Percentiles rank a stretch among this genome's conserved stretches.
phyloP scores from a whole-genome alignment of 1,140 invertebrate species.

The Scaptomyza montana region DNA sequence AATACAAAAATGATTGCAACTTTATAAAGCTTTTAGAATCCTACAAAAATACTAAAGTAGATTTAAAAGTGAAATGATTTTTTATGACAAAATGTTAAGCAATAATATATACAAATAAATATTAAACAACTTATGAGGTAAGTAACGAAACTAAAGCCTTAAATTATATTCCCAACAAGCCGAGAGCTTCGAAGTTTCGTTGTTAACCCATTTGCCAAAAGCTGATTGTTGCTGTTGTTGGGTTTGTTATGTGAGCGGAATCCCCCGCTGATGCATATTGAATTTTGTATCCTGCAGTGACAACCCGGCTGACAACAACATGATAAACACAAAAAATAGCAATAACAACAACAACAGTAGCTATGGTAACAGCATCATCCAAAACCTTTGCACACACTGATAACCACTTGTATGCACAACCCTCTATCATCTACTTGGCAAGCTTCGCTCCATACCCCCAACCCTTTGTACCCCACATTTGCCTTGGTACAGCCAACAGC shows the following conservation, averaged over 20 bases:
- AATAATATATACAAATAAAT: too few relatives aligned
- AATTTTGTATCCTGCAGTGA: conserved; percentile 44
- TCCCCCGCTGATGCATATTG: conserved; percentile 59
- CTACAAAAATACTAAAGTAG: background rate
- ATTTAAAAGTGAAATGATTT: background rate
- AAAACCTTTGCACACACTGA: conserved; percentile 51
- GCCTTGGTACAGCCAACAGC: conserved; percentile 45
- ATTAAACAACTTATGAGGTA: background rate
- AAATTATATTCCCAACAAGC: background rate
- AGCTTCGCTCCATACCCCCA: background rate
- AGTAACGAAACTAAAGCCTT: too few relatives aligned
- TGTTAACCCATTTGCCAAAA: background rate
- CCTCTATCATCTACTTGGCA: conserved; percentile 4
- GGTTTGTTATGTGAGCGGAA: background rate
- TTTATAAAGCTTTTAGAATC: background rate
- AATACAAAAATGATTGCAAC: too few relatives aligned
- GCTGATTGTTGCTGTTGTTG: conserved; percentile 16
- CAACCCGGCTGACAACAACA: conserved; percentile 16
- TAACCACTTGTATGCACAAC: conserved; percentile 73
- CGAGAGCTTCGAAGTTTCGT: background rate
- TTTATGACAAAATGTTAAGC: too few relatives aligned
- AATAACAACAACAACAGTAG: background rate
- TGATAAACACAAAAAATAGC: conserved; percentile 7
- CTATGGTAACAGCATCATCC: background rate
- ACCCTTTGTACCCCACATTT: background rate